These are phyloP conservation scores for Porites australiensis DNA, from an alignment of 64 coral and sea anemone genomes.

Conservation along the genomic window DNA sequence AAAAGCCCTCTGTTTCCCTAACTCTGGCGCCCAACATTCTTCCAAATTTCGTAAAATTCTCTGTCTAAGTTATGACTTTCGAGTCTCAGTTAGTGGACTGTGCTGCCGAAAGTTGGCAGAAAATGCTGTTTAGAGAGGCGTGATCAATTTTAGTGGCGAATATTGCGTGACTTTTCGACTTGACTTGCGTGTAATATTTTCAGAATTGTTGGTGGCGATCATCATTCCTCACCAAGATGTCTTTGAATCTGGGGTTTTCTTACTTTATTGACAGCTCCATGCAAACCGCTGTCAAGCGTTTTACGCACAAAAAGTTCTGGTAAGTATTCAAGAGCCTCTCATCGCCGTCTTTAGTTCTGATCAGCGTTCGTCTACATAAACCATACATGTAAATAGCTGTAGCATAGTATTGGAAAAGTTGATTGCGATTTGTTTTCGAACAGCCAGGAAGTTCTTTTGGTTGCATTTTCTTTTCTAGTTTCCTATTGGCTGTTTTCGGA, in stretches of 20 bases:
- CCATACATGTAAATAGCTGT: no score
- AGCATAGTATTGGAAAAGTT: no score
- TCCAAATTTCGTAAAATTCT: not conserved
- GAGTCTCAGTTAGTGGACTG: not conserved
- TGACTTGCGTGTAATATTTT: not conserved
- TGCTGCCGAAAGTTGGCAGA: not conserved
- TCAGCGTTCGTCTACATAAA: no score
- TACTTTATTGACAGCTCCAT: constrained; percentile 88
- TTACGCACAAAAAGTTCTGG: constrained; percentile 92
- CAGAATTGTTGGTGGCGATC: no score
- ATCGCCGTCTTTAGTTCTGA: not conserved
- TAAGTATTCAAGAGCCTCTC: constrained; percentile 21
- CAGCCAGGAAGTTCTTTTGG: no score
- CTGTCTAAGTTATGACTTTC: not conserved
- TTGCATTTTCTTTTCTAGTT: no score
- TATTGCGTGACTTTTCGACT: no score
- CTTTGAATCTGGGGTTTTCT: constrained; percentile 58
- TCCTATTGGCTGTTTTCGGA: no score
- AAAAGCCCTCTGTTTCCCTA: no score
- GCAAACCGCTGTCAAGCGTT: constrained; percentile 85
- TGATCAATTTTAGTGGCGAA: not conserved
- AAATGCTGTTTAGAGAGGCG: not conserved
- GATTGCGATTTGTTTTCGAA: no score
- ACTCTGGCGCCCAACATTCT: not conserved
- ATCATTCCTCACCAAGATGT: not conserved